Percentiles rank a stretch among this genome's conserved stretches.
Evolutionary conservation across 2,888 invertebrate genomes (phyloP).

Genomic region (Acronicta aceris): DNA sequence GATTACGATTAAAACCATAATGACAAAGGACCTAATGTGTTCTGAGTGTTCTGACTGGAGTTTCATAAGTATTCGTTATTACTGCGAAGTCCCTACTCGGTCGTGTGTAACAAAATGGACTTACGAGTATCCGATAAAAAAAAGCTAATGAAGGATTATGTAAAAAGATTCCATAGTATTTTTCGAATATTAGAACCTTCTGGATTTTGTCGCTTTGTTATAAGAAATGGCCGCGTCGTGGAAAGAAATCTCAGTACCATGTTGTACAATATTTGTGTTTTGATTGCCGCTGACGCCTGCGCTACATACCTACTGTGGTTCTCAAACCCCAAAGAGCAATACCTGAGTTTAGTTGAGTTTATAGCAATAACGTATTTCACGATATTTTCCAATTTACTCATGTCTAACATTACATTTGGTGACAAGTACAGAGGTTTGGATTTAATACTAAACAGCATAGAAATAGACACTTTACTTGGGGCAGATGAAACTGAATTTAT

Average conservation of each 20-base stretch:
- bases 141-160: slow-evolving; percentile 62
- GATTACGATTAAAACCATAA: slow-evolving; percentile 1
- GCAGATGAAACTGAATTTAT: slow-evolving; percentile 73
- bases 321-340: slow-evolving; percentile 49
- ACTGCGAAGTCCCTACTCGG: slow-evolving; percentile 1
- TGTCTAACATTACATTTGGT: slow-evolving; percentile 64
- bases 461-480: slow-evolving; percentile 73
- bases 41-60: background rate
- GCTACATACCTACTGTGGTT: slow-evolving; percentile 61
- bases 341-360: slow-evolving; percentile 65
- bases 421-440: slow-evolving; percentile 61
- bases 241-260: slow-evolving; percentile 54
- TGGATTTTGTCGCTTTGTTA: slow-evolving; percentile 70
- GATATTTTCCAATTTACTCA: slow-evolving; percentile 59
- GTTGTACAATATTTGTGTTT: slow-evolving; percentile 56
- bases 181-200: slow-evolving; percentile 57
- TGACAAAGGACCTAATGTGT: background rate
- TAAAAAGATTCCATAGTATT: slow-evolving; percentile 49
- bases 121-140: slow-evolving; percentile 33
- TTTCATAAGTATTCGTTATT: slow-evolving; percentile 10
- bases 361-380: slow-evolving; percentile 61
- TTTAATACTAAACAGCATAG: slow-evolving; percentile 63
- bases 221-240: slow-evolving; percentile 63
- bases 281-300: slow-evolving; percentile 50
- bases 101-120: slow-evolving; percentile 45